Evolutionary conservation across 2,113 vertebrate species (phyloP).

Genomic region (Anseranas semipalmata): DNA sequence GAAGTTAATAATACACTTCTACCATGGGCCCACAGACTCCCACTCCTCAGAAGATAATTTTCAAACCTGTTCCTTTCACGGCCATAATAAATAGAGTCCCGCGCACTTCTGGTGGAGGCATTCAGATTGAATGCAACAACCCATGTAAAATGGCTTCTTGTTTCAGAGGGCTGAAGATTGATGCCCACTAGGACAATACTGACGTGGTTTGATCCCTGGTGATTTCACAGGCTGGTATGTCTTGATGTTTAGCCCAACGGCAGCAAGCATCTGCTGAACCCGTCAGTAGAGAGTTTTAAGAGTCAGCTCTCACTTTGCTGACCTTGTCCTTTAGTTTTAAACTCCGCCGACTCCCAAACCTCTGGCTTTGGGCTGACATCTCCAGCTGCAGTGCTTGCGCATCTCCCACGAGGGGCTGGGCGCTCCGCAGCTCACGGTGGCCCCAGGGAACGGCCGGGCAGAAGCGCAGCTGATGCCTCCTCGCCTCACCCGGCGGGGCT

Average conservation of each 20-base stretch:
- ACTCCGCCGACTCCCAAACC: rapidly evolving
- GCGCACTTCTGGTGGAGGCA: background rate
- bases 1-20: rapidly evolving
- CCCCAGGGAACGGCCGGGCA: rapidly evolving
- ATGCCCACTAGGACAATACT: rapidly evolving
- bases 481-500: background rate
- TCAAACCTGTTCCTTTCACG: background rate
- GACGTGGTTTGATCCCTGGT: rapidly evolving
- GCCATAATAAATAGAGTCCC: background rate
- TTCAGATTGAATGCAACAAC: background rate
- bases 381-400: rapidly evolving
- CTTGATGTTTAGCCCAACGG: rapidly evolving
- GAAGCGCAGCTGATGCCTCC: rapidly evolving
- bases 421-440: background rate
- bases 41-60: background rate
- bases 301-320: rapidly evolving
- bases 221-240: rapidly evolving
- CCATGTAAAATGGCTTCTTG: background rate
- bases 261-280: background rate
- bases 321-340: background rate
- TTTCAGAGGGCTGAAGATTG: background rate
- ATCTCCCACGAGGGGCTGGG: rapidly evolving
- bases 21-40: background rate
- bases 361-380: rapidly evolving
- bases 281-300: background rate